A percentile compares a stretch with the other conserved stretches of the same genome.
Evolutionary conservation across 2,888 invertebrate genomes (phyloP).

Genomic region (Uropetala carovei): DNA sequence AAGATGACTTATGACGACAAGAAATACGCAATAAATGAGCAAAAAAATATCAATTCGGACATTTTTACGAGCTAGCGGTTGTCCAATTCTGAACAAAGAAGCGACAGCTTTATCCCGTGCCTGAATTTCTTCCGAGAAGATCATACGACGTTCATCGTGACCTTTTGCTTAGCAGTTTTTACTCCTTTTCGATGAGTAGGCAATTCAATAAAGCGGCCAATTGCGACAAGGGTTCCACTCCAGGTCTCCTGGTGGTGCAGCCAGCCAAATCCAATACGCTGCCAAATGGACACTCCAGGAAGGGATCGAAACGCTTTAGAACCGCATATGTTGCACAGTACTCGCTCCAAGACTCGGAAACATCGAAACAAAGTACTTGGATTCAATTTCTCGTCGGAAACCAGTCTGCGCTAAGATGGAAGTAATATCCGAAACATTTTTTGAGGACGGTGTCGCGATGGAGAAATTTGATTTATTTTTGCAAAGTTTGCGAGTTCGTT

Average conservation of each 20-base stretch:
- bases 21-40: not conserved
- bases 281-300: not conserved
- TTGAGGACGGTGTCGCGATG: no score
- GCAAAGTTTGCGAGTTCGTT: no score
- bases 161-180: not conserved
- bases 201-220: not conserved
- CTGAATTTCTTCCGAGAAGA: not conserved
- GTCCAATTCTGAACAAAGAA: not conserved
- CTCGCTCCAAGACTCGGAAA: not conserved
- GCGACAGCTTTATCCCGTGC: not conserved
- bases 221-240: not conserved
- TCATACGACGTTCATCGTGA: not conserved
- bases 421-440: no score
- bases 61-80: constrained; percentile 2
- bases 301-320: not conserved
- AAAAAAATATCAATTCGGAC: not conserved
- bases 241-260: no score
- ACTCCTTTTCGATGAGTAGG: not conserved
- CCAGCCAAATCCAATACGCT: not conserved
- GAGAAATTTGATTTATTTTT: no score
- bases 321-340: not conserved
- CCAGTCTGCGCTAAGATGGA: no score
- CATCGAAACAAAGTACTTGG: not conserved
- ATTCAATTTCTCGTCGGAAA: not conserved
- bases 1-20: not conserved